Evolutionary conservation across 2,888 invertebrate genomes (phyloP).

Genomic region (Lepidocyrtinus sp.): DNA sequence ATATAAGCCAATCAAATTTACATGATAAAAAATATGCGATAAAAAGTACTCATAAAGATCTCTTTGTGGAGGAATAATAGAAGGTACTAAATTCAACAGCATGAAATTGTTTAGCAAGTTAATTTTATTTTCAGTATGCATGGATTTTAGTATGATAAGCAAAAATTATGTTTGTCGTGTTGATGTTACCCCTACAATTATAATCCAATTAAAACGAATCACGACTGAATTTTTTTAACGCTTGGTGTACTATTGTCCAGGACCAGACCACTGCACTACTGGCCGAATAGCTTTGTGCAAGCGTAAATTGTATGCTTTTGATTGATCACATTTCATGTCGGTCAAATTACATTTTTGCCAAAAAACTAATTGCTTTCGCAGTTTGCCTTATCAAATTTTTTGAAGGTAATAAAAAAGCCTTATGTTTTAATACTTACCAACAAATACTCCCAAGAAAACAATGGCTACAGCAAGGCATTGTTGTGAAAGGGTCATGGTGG

Average conservation of each 20-base stretch:
- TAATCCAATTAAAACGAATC: background rate
- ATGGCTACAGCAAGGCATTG: constrained; percentile 41
- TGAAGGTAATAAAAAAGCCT: background rate
- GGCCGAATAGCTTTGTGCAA: too few species aligned
- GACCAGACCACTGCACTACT: too few species aligned
- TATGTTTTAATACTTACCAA: constrained; percentile 28
- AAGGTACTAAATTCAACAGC: too few species aligned
- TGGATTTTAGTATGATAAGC: background rate
- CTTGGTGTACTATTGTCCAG: too few species aligned
- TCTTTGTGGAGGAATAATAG: too few species aligned
- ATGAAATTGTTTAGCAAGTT: too few species aligned
- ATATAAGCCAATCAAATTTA: background rate
- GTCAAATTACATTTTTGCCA: too few species aligned
- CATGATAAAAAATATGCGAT: background rate
- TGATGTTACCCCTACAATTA: background rate
- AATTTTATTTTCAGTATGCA: too few species aligned
- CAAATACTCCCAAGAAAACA: constrained; percentile 52
- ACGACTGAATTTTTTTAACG: background rate
- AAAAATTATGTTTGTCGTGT: background rate
- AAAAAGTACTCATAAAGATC: too few species aligned
- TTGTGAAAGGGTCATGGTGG: constrained; percentile 44
- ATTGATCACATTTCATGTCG: too few species aligned
- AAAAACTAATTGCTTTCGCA: background rate
- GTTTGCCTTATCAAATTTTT: background rate
- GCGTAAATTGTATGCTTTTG: too few species aligned